Evolutionary conservation across 2,797 vertebrate species (phyloP), one percentile per base, ranked within the genome.

Genomic region (Lepilemur septentrionalis): DNA sequence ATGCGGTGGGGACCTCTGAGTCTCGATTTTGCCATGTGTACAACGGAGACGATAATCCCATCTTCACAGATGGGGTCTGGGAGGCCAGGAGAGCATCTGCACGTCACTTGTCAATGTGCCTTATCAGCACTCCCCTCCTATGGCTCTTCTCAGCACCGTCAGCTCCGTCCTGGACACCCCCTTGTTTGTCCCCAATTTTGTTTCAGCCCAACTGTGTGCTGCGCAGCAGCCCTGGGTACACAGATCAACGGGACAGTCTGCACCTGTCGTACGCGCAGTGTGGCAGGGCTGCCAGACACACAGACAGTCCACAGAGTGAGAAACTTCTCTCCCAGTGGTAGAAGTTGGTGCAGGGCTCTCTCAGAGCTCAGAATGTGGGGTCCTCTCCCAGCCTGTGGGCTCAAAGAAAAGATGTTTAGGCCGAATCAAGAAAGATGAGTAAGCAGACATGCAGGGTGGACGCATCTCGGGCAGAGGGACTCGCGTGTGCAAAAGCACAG

Each of bases 381-480:
- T 35, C 52, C 63, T 20, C 2, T 35, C 10, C 30, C 67, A 57
- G 50, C 43, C 30, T 70, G 11, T 20, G 1, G 28, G 13, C 30
- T 23, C 13, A 17, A 46, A 63, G 52, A 22, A 50, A 41, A 43
- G 35, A 35, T 22, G 15, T 43, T 52, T 20, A 46, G 67, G 63
- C 17, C 4, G 76, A 59, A n/a, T 12, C 5, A 2, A 0, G 5
- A 7, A 35, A 48, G 50, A 48, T 22, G 38, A 32, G 2, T 25
- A 69, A 10, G 79, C 5, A 25, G 22, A 23, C 2, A 2, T 0
- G 2, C 7, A 7, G 12, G n/a, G 28, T 9, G 5, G n/a, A n/a
- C n/a, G 28, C 18, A 5, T 7, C 48, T 5, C 2, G 2, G 67
- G 46, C 32, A 14, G 5, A 30, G 12, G 52, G 43, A 23, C 35